Evolutionary conservation across 1,140 invertebrate species (phyloP).

Genomic region (Drosophila repletoides): DNA sequence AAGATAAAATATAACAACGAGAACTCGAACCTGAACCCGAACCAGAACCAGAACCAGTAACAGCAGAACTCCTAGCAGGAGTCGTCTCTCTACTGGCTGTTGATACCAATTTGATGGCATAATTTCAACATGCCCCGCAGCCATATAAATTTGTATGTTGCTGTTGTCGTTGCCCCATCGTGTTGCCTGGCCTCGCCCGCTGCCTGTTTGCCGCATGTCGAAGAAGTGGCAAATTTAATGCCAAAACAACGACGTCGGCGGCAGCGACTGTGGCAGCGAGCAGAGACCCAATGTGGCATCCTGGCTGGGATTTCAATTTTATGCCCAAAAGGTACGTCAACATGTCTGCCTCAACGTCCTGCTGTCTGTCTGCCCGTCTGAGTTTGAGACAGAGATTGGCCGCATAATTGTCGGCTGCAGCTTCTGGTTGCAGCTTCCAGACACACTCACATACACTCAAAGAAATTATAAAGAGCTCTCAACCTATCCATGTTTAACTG

Average conservation of each 20-base stretch:
- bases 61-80: constrained; percentile 3
- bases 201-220: constrained; percentile 41
- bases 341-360: constrained; percentile 43
- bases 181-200: constrained; percentile 26
- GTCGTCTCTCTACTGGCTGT: constrained; percentile 53
- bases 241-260: constrained; percentile 50
- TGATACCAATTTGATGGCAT: constrained; percentile 82
- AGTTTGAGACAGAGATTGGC: constrained; percentile 9
- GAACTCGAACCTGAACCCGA: constrained; percentile 23
- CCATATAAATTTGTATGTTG: constrained; percentile 81
- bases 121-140: constrained; percentile 79
- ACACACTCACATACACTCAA: constrained; percentile 1
- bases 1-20: constrained; percentile 5
- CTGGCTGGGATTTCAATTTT: constrained; percentile 76
- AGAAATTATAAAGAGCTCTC: no score
- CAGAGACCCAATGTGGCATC: constrained; percentile 67
- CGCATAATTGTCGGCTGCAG: constrained; percentile 63
- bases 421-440: constrained; percentile 21
- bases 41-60: constrained; percentile 13
- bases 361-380: not conserved
- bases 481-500: no score
- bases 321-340: constrained; percentile 80
- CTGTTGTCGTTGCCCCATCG: constrained; percentile 70
- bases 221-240: constrained; percentile 78
- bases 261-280: no score